Evolutionary conservation across 2,113 vertebrate genomes (phyloP), one percentile per base, ranked within the genome.

Genomic region (Fregata magnificens): DNA sequence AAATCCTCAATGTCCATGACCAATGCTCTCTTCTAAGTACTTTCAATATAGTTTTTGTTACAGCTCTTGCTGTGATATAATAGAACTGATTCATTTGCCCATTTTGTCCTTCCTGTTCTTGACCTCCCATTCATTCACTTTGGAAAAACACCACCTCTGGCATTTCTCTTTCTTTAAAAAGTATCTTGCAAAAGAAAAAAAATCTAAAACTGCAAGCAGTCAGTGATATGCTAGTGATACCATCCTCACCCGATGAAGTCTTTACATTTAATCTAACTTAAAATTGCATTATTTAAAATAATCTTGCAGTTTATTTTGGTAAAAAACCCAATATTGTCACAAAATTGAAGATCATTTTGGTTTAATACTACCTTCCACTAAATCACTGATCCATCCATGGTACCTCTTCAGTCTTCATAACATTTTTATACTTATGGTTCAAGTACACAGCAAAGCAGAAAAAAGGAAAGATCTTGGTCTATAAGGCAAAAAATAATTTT

Each of bases 281-380:
- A 73, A 81, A 80, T 44, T 83, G 5, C 17, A 59, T 86, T 84
- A 42, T 14, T 82, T 77, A 74, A 13, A 77, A 72, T 76, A 77
- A 36, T 15, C 16, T 69, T 90, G 25, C 3, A 32, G 16, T 44
- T 73, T 34, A 70, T 49, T 81, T 73, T 59, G 7, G 7, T 65
- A 29, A 76, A 70, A 53, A 3, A 0, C 1, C 2, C 15, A 4
- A 32, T 29, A 9, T 13, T 31, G 11, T 53, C 10, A 77, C 20
- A 77, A 79, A 88, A 72, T 13, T 56, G 19, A 52, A 82, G 10
- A 31, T 62, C 0, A 16, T 44, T 87, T 92, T 86, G 11, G 5
- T 91, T 82, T 69, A 67, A 38, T 73, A 42, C 5, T 40, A 20
- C 14, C 11, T 78, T 36, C 13, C 22, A 36, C 25, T 59, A 77